phyloP scores from a whole-genome alignment of 2,797 vertebrate species.

The Hydrophis major region DNA sequence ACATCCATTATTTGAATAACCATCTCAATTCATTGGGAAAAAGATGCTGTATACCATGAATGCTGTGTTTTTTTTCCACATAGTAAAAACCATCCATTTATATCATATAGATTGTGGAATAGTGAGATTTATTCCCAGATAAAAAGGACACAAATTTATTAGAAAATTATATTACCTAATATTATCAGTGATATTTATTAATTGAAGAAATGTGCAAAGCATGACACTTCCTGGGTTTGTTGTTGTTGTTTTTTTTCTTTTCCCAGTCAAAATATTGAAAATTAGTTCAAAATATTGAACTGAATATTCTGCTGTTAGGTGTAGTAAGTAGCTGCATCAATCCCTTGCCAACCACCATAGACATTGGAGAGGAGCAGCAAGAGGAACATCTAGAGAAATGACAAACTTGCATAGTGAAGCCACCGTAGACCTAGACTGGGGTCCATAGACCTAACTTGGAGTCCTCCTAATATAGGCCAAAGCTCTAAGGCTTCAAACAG shows the following conservation, averaged over 20 bases:
- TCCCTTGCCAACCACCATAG: not conserved
- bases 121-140: not conserved
- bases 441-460: too few species aligned
- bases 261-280: not conserved
- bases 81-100: not conserved
- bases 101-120: not conserved
- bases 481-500: not conserved
- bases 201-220: not conserved
- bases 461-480: not conserved
- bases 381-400: not conserved
- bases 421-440: too few species aligned
- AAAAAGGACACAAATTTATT: not conserved
- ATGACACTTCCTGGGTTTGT: not conserved
- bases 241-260: not conserved
- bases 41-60: not conserved
- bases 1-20: not conserved
- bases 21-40: not conserved
- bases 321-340: not conserved
- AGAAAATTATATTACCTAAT: not conserved
- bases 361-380: not conserved
- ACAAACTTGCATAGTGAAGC: not conserved
- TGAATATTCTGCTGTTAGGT: not conserved
- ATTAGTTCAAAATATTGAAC: not conserved
- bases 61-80: not conserved
- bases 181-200: not conserved